A percentile compares a stretch with the other conserved stretches of the same genome.
phyloP scores from a whole-genome alignment of 2,113 vertebrate genomes.

The Podocnemis expansa region DNA sequence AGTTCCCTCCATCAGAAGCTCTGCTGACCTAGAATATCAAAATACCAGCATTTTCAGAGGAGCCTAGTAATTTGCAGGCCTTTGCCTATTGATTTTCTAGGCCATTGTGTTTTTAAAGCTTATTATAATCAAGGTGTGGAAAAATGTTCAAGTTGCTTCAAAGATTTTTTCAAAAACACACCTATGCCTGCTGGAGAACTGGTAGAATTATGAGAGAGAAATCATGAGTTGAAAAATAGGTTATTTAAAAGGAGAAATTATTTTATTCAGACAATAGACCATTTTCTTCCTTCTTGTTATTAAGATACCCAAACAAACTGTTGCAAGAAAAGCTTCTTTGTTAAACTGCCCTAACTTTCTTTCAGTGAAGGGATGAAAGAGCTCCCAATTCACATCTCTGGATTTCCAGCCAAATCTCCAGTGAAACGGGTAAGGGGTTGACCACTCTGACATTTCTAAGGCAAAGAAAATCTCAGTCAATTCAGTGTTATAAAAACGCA shows the following conservation, averaged over 20 bases:
- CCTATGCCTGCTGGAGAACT: not conserved
- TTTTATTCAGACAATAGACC: not conserved
- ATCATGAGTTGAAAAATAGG: not conserved
- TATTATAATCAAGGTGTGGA: not conserved
- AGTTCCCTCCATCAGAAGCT: not conserved
- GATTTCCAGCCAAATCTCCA: not conserved
- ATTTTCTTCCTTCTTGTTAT: not conserved
- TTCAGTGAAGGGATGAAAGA: not conserved
- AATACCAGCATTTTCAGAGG: not conserved
- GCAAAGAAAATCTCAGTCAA: not conserved
- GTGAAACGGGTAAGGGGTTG: not conserved
- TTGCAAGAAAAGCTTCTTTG: not conserved
- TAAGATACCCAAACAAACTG: not conserved
- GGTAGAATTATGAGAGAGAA: not conserved
- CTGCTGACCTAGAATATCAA: not conserved
- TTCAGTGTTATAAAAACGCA: not conserved
- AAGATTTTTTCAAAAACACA: not conserved
- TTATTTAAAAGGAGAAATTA: not conserved
- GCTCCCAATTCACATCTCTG: not conserved
- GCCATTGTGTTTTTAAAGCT: not conserved
- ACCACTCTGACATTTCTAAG: not conserved
- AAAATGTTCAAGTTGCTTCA: not conserved
- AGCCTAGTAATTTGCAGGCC: not conserved
- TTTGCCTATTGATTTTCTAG: not conserved
- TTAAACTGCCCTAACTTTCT: not conserved